These are phyloP conservation scores for Pongo pygmaeus DNA, from an alignment of 2,113 vertebrate genomes.

Conservation along the genomic window DNA sequence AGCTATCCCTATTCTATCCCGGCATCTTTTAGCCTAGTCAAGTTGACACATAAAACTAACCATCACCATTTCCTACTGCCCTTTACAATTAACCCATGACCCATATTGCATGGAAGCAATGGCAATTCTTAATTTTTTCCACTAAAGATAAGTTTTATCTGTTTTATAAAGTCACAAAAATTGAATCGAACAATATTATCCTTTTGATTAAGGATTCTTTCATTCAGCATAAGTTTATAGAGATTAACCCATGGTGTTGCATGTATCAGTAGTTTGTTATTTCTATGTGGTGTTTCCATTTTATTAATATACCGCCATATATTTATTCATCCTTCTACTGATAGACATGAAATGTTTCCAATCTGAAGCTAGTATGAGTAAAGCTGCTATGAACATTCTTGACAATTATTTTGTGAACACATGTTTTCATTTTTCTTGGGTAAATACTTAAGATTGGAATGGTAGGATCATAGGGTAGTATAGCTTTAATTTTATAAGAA, in stretches of 20 bases:
- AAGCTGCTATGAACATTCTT: not conserved
- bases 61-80: not conserved
- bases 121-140: not conserved
- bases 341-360: not conserved
- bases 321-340: not conserved
- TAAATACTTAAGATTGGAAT: slow-evolving; percentile 35
- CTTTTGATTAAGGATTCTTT: not conserved
- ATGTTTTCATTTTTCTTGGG: slow-evolving; percentile 18
- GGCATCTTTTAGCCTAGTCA: not conserved
- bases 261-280: not conserved
- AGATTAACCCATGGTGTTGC: not conserved
- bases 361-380: not conserved
- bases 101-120: not conserved
- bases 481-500: slow-evolving; percentile 35
- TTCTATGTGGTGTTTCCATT: not conserved
- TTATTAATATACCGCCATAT: not conserved
- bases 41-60: not conserved
- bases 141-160: not conserved
- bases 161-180: not conserved
- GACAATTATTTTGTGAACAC: not conserved
- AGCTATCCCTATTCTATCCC: not conserved
- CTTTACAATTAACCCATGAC: not conserved
- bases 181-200: not conserved
- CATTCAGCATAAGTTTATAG: not conserved
- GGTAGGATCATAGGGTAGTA: not conserved